Percentiles rank a stretch among this genome's conserved stretches.
Evolutionary conservation across 2,797 vertebrate species (phyloP).

Genomic region (Nannoperca australis): DNA sequence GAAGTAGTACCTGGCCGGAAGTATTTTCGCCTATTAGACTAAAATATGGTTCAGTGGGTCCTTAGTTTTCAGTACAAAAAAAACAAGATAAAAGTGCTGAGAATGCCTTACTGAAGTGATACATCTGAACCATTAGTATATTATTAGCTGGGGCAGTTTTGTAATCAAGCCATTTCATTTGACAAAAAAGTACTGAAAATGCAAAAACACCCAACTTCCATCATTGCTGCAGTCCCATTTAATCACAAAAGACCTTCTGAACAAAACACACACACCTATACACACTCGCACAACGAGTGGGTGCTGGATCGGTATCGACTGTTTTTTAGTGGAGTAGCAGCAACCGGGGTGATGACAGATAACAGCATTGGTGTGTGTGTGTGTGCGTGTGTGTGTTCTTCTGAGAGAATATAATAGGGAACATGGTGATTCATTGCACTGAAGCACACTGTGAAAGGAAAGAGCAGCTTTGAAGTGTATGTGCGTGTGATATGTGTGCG

Average conservation of each 20-base stretch:
- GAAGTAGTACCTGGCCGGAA: background rate
- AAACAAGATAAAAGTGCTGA: background rate
- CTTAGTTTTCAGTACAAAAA: slow-evolving; percentile 9
- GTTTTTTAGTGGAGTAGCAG: slow-evolving; percentile 48
- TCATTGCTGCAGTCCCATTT: slow-evolving; percentile 46
- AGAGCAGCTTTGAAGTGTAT: slow-evolving; percentile 41
- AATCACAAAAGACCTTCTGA: slow-evolving; percentile 46
- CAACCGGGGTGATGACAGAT: slow-evolving; percentile 56
- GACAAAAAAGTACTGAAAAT: slow-evolving; percentile 17
- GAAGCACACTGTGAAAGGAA: slow-evolving; percentile 47
- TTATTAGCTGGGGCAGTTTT: slow-evolving; percentile 20
- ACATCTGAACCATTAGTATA: slow-evolving; percentile 14
- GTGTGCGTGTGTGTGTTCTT: slow-evolving; percentile 47
- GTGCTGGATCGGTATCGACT: slow-evolving; percentile 61
- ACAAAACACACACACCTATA: slow-evolving; percentile 15
- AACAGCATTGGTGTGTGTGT: slow-evolving; percentile 35
- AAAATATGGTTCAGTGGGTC: slow-evolving; percentile 7
- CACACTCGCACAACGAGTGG: slow-evolving; percentile 31
- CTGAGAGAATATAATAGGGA: slow-evolving; percentile 62
- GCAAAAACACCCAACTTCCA: slow-evolving; percentile 30
- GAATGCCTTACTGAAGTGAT: background rate
- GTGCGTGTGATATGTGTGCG: slow-evolving; percentile 7
- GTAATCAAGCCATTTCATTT: slow-evolving; percentile 34
- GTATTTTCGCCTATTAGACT: background rate
- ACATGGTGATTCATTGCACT: slow-evolving; percentile 62